Base-by-base conservation (phyloP, 1,140 invertebrate species). In the Ostrea edulis region DNA sequence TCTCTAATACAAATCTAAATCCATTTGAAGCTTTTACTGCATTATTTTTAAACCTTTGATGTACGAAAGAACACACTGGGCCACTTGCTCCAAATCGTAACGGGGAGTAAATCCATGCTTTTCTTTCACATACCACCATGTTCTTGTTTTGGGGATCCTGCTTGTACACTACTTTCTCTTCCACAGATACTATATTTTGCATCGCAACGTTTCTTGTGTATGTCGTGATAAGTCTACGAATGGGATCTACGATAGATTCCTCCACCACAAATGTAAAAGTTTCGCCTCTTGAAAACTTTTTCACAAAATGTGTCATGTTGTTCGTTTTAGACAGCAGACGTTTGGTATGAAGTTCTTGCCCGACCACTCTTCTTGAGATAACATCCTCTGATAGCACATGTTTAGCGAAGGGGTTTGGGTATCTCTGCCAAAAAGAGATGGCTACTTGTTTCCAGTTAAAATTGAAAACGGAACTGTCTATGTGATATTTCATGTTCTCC, bases 341-440 rank as follows among this genome's bases (percentile, higher is more conserved):
- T 92, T 97, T 97, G 0, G 97, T 97, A 92, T 97, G 97, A 3
- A 99, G 95, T 93, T 97, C 97, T 92, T 96, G 96, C 92, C 96
- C 96, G 7, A 84, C 85, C 3, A 98, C 95, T 95, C 97, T 96
- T 90, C 98, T 96, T 51, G 95, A 95, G 65, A 98, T 95, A 8
- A 98, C 98, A 94, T 99, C 98, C 95, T 99, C 98, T 5, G 97
- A 97, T 55, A 99, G 94, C 0, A 99, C 98, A 96, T 99, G 98
- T 55, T 96, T 96, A 94, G 98, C 98, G 94, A 84, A 97, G 22
- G 98, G 98, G 95, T 99, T 99, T 0, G 98, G 98, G 95, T 99
- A 99, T 92, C 97, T 96, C 88, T 97, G 96, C 98, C 98, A 99
- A 94, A 98, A 98, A 35, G 97, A 98, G 93, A 96, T 96, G 62